phyloP scores from a whole-genome alignment of 2,113 vertebrate species.

The Stercorarius parasiticus region DNA sequence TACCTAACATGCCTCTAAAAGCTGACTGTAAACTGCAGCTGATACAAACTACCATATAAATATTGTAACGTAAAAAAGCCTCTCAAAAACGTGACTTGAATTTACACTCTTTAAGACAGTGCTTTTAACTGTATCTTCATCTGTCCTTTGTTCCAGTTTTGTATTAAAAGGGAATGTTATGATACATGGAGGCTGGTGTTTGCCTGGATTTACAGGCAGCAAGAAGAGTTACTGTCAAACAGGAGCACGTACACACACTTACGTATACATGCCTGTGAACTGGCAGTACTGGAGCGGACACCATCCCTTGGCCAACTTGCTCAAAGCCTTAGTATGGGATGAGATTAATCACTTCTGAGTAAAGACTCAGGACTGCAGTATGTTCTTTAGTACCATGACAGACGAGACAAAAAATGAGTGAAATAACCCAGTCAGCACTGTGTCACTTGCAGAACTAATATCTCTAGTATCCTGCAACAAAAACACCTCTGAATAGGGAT shows the following conservation, averaged over 20 bases:
- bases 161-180: neutral
- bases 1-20: conserved; percentile 70
- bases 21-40: conserved; percentile 56
- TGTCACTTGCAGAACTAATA: neutral
- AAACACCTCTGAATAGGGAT: neutral
- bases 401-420: neutral
- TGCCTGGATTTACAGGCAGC: neutral
- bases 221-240: neutral
- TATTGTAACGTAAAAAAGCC: neutral
- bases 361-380: neutral
- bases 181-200: neutral
- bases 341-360: neutral
- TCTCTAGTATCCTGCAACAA: neutral
- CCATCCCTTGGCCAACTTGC: neutral
- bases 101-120: conserved; percentile 15
- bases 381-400: neutral
- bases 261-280: fast-evolving
- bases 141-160: neutral
- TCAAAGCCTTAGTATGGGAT: neutral
- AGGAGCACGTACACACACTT: neutral
- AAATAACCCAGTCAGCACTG: neutral
- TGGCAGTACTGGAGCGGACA: neutral
- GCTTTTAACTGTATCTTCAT: neutral
- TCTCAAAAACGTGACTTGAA: conserved; percentile 45
- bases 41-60: conserved; percentile 47